Conservation (phyloP, 2,888 invertebrate species). For the Pandemis corylana region DNA sequence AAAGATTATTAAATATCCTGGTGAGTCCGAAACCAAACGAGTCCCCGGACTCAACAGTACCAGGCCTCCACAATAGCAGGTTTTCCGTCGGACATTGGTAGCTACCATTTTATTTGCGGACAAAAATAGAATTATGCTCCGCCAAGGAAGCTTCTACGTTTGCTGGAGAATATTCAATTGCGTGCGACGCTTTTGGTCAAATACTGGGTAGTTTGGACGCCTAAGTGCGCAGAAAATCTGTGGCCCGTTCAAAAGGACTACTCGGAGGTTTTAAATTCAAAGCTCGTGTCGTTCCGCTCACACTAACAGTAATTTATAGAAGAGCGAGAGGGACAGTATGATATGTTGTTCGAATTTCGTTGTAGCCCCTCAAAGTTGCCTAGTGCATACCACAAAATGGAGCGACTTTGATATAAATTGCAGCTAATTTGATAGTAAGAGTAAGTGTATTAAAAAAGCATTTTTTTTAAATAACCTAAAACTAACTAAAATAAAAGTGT, state of each 20-base stretch:
- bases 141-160: slow-evolving; percentile 13
- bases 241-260: neutral
- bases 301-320: too few species aligned
- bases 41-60: neutral
- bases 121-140: slow-evolving; percentile 16
- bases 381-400: too few species aligned
- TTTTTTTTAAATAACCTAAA: too few species aligned
- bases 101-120: slow-evolving; percentile 11
- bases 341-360: too few species aligned
- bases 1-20: neutral
- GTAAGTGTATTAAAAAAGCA: too few species aligned
- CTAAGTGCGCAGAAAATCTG: slow-evolving; percentile 7
- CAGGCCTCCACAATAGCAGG: neutral
- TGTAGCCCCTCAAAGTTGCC: too few species aligned
- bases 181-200: neutral
- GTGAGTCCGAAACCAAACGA: neutral
- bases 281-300: too few species aligned
- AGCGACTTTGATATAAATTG: too few species aligned
- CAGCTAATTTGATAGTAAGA: too few species aligned
- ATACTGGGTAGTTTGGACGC: neutral
- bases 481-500: too few species aligned
- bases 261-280: too few species aligned
- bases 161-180: slow-evolving; percentile 22
- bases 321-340: too few species aligned
- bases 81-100: slow-evolving; percentile 16